Conservation (phyloP, 2,888 invertebrate genomes). For the Pyrocoelia pectoralis region DNA sequence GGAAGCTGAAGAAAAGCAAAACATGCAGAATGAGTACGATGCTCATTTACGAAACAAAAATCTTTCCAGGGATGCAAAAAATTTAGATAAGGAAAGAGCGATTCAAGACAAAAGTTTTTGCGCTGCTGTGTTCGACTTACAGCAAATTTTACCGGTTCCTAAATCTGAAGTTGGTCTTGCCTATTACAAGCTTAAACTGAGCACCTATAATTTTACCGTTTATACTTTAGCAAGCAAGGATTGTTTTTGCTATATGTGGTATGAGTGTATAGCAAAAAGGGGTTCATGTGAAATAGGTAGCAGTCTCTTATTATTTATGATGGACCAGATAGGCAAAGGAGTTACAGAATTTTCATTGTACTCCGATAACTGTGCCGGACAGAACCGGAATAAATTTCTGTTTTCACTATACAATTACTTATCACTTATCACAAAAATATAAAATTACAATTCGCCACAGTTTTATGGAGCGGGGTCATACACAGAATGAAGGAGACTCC, state of each 20-base stretch:
- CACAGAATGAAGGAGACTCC: neutral
- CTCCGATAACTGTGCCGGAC: neutral
- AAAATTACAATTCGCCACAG: neutral
- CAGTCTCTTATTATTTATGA: neutral
- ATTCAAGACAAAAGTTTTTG: too few relatives aligned
- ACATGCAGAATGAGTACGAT: neutral
- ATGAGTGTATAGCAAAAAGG: neutral
- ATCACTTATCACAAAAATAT: neutral
- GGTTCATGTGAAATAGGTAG: neutral
- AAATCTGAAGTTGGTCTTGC: neutral
- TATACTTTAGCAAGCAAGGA: neutral
- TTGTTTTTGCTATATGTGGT: constrained; percentile 2
- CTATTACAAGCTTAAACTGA: neutral
- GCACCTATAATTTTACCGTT: neutral
- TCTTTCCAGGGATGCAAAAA: too few relatives aligned
- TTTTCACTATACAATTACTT: neutral
- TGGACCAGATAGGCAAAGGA: neutral
- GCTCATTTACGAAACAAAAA: too few relatives aligned
- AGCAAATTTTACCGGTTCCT: neutral
- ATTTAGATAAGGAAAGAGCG: neutral
- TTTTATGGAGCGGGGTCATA: neutral
- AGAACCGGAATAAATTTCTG: neutral
- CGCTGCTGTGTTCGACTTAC: neutral
- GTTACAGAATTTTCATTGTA: neutral
- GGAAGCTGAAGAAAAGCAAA: too few relatives aligned